These are phyloP conservation scores for Scaptomyza graminum DNA, from an alignment of 1,140 invertebrate genomes.

Conservation along the genomic window DNA sequence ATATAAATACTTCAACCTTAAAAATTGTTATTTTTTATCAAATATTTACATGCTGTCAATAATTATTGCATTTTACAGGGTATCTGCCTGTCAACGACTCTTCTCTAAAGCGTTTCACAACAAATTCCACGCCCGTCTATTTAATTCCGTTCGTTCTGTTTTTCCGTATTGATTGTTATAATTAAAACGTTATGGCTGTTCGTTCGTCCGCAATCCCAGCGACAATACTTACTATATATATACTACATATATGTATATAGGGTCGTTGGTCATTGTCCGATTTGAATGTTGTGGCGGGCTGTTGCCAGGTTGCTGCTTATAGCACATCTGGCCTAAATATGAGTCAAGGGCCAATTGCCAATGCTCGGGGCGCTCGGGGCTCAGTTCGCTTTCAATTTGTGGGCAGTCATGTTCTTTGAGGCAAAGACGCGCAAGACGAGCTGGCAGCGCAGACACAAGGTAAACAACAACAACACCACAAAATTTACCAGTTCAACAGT, in stretches of 20 bases:
- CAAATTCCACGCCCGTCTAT: background rate
- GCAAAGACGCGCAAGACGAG: constrained; percentile 46
- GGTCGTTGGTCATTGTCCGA: constrained; percentile 19
- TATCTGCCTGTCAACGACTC: background rate
- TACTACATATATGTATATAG: background rate
- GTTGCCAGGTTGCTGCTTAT: constrained; percentile 55
- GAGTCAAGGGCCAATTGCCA: constrained; percentile 10
- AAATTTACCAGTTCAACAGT: constrained; percentile 25
- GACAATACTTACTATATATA: constrained; percentile 7
- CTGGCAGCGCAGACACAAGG: constrained; percentile 57
- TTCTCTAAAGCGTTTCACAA: background rate
- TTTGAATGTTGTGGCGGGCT: constrained; percentile 58
- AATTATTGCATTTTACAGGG: background rate
- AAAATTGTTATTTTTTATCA: too few relatives aligned
- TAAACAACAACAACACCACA: constrained; percentile 19
- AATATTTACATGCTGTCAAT: too few relatives aligned
- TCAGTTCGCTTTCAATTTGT: constrained; percentile 66
- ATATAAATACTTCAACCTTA: too few relatives aligned
- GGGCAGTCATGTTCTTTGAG: constrained; percentile 64
- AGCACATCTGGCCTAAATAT: constrained; percentile 13
- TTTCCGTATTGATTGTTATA: constrained; percentile 32
- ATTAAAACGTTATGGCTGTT: constrained; percentile 17
- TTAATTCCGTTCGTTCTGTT: constrained; percentile 1
- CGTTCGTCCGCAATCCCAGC: background rate
- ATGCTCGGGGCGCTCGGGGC: background rate